Percentiles rank a stretch among this genome's conserved stretches.
phyloP scores from a whole-genome alignment of 2,113 vertebrate species.

The Ciconia maguari region DNA sequence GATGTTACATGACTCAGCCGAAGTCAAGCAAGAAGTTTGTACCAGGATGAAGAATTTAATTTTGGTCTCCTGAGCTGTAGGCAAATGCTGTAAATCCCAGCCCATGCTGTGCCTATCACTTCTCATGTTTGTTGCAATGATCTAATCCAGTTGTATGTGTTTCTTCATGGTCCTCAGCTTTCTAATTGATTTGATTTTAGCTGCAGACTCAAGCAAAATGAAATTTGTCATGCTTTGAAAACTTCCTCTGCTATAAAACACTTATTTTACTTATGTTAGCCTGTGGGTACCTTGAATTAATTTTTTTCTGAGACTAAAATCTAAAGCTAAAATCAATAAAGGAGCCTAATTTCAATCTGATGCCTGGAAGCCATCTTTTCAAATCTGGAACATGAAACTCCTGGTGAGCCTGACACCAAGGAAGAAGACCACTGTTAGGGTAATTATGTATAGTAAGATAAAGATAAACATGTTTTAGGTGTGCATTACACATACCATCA shows the following conservation, averaged over 20 bases:
- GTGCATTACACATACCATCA: neutral
- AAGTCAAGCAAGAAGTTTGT: neutral
- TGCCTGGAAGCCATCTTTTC: neutral
- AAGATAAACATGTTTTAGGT: neutral
- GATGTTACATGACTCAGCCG: neutral
- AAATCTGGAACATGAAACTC: neutral
- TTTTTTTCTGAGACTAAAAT: neutral
- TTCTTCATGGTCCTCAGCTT: neutral
- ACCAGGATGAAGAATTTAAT: neutral
- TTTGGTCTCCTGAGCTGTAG: neutral
- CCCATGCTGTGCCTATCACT: neutral
- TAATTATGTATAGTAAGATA: neutral
- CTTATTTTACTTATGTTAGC: neutral
- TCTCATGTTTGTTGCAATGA: neutral
- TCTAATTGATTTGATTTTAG: neutral
- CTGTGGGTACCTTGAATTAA: neutral
- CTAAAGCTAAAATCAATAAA: slow-evolving; percentile 1
- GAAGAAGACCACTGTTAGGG: neutral
- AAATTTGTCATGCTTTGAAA: neutral
- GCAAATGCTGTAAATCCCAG: neutral
- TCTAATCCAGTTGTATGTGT: neutral
- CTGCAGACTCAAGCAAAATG: neutral
- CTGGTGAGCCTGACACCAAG: neutral
- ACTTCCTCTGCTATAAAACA: neutral
- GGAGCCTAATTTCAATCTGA: neutral